Evolutionary conservation across 1,140 invertebrate species (phyloP).

Genomic region (Magallana angulata): DNA sequence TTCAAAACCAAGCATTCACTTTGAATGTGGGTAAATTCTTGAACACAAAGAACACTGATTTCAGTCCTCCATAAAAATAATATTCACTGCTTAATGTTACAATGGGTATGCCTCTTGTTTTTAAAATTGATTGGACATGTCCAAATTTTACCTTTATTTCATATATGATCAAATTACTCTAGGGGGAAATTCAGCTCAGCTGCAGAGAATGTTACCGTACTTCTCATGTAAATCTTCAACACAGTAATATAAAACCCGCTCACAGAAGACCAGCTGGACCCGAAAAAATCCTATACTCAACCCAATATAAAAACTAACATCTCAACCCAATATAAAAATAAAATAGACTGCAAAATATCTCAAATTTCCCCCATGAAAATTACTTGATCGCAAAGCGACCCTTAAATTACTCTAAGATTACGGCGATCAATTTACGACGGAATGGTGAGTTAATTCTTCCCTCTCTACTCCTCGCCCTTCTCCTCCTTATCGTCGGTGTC

Average conservation of each 20-base stretch:
- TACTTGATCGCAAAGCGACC: not conserved
- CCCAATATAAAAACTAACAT: too few relatives aligned
- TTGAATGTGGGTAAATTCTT: not conserved
- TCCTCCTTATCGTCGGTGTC: not conserved
- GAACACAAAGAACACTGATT: conserved; percentile 18
- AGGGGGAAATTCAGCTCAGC: too few relatives aligned
- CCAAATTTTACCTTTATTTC: too few relatives aligned
- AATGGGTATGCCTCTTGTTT: not conserved
- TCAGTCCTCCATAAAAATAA: conserved; percentile 11
- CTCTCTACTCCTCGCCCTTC: not conserved
- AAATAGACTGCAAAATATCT: not conserved
- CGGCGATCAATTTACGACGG: not conserved
- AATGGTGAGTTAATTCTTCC: not conserved
- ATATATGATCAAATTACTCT: too few relatives aligned
- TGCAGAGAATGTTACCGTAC: too few relatives aligned
- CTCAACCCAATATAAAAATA: too few relatives aligned
- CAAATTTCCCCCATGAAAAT: not conserved
- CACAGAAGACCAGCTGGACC: too few relatives aligned
- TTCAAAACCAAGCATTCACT: not conserved
- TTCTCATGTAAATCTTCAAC: too few relatives aligned
- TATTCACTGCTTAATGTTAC: not conserved
- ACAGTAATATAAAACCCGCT: too few relatives aligned
- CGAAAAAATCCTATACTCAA: too few relatives aligned
- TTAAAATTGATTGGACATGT: too few relatives aligned
- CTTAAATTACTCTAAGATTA: not conserved